These are phyloP conservation scores for Oryctolagus cuniculus DNA, from an alignment of 2,113 vertebrate genomes.

Conservation along the genomic window DNA sequence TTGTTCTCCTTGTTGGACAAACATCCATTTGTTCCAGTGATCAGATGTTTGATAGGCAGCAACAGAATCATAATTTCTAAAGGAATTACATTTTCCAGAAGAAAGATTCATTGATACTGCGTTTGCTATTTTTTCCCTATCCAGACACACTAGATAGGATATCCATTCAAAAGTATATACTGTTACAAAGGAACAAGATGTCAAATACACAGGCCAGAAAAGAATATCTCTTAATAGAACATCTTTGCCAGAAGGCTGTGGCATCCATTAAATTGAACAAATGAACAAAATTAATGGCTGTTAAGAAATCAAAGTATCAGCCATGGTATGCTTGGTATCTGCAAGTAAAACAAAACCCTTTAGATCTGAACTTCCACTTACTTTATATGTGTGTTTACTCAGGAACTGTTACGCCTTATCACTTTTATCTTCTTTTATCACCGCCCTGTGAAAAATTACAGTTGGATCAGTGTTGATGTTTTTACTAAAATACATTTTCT, in stretches of 20 bases:
- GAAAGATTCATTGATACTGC: conserved; percentile 76
- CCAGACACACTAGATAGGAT: conserved; percentile 75
- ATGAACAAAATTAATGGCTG: conserved; percentile 59
- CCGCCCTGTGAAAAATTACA: conserved; percentile 73
- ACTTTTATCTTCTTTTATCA: conserved; percentile 77
- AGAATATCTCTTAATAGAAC: conserved; percentile 65
- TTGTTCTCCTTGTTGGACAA: conserved; percentile 51
- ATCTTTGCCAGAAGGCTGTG: conserved; percentile 47
- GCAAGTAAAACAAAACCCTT: conserved; percentile 67
- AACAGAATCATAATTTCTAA: conserved; percentile 63
- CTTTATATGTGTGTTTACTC: conserved; percentile 72
- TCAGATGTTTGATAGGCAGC: conserved; percentile 11
- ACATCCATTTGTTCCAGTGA: conserved; percentile 68
- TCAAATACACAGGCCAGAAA: conserved; percentile 62
- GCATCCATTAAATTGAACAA: conserved; percentile 56
- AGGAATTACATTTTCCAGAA: conserved; percentile 55
- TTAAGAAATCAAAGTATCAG: conserved; percentile 53
- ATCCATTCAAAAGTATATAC: conserved; percentile 75
- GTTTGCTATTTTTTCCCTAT: conserved; percentile 72
- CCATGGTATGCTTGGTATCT: conserved; percentile 34
- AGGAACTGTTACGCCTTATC: conserved; percentile 77
- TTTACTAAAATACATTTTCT: conserved; percentile 78
- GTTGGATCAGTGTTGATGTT: conserved; percentile 45
- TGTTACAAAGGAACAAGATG: conserved; percentile 78
- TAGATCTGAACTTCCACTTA: conserved; percentile 61